Evolutionary conservation across 2,113 vertebrate species (phyloP), one percentile per base, ranked within the genome.

Genomic region (Eira barbara): DNA sequence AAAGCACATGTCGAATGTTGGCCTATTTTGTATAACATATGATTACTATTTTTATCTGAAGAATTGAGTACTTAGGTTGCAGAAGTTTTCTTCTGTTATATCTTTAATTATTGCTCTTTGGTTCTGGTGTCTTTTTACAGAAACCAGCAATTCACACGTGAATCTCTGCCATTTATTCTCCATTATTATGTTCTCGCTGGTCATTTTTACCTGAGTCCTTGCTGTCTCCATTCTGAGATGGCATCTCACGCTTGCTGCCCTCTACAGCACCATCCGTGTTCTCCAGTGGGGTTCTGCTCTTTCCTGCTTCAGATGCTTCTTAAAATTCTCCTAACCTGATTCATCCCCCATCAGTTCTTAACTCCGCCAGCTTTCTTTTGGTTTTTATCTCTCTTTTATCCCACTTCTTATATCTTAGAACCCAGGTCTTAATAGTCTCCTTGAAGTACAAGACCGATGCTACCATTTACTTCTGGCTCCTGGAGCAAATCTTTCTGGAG

Each of bases 31-130:
- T 78, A 36, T 95, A 83, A 97, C 93, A 49, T 94, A 23, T 61
- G 18, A 47, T 65, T 65, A 36, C 7, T 18, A 59, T 71, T 98
- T 94, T 95, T 90, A 42, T 57, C 73, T 45, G 59, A 95, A 83
- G 63, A 92, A 89, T 6, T 13, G 27, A 14, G 13, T 78, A 36
- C 86, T 80, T 31, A 67, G 49, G 79, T 15, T 78, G 5, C 21
- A 65, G 52, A 93, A 79, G 1, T 97, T 96, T 96, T 98, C 89
- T 96, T 97, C 52, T 95, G 31, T 65, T 97, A 57, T 57, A 69
- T 97, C 86, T 96, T 86, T 91, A 45, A 78, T 73, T 76, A 57
- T 92, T 93, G 71, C n/a, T 71, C 4, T 96, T 84, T 83, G 82
- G 31, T 71, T 91, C 81, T 69, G 39, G 0, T 76, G 31, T 42